Evolutionary conservation across 2,113 vertebrate genomes (phyloP), one percentile per base, ranked within the genome.

Genomic region (Cochlearius cochlearius): DNA sequence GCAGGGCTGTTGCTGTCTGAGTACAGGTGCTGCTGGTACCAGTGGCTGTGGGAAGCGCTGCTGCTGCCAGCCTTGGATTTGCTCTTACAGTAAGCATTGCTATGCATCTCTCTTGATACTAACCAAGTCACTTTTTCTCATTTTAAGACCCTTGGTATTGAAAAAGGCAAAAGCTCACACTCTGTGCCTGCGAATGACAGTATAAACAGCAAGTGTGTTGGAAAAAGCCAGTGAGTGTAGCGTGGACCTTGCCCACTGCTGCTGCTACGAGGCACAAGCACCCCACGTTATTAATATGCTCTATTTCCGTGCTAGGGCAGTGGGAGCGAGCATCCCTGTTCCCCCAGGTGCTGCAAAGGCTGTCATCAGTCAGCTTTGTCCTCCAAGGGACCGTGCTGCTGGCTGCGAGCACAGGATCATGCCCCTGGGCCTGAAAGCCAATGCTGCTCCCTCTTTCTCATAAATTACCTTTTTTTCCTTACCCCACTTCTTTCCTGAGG

Each of bases 231-330:
- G 39, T 3, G 32, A 69, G 8, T 20, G 2, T 22, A 59, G 18
- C 0, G 0, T 19, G 26, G 56, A 41, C 29, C 15, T 62, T 12
- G 7, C 11, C 29, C 4, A 2, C 49, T 49, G 10, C 39, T n/a
- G 47, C 38, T 73, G 74, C 45, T 32, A 15, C 0, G 16, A 32
- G 56, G 32, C 20, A 11, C 20, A 14, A 72, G 26, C n/a, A 30
- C 32, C 12, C 29, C 1, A 0, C 47, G n/a, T 47, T 68, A 56
- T 16, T 14, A 66, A 38, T 13, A 9, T 1, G 1, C 25, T 47
- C 16, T 5, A 29, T 29, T 82, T 50, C 9, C 9, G 9, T 83
- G 75, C 53, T 60, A 8, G 66, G 29, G 17, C 17, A 26, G 53
- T 1, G 1, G 77, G 52, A 74, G n/a, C 29, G 12, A 59, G 26